Evolutionary conservation across 2,888 invertebrate genomes (phyloP).

Genomic region (Caenorhabditis sp.): DNA sequence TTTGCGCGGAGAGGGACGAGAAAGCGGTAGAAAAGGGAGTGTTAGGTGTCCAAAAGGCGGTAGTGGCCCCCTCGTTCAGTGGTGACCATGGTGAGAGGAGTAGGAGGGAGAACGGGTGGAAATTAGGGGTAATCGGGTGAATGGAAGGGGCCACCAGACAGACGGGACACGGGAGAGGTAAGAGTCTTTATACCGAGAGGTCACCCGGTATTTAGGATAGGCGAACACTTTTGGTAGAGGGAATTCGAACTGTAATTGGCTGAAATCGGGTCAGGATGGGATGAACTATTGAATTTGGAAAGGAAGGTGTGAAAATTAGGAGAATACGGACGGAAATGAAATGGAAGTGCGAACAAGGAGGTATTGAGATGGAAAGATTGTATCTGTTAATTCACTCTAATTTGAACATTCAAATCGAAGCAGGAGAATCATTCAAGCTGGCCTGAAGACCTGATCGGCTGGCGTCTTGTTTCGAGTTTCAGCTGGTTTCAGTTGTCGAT

Average conservation of each 20-base stretch:
- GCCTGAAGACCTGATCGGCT: no score
- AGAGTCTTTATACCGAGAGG: constrained; percentile 33
- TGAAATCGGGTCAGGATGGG: constrained; percentile 20
- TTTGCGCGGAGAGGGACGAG: background rate
- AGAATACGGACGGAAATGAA: background rate
- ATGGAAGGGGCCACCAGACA: constrained; percentile 1
- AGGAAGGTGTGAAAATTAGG: background rate
- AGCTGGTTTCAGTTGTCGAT: no score
- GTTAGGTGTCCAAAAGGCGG: constrained; percentile 18
- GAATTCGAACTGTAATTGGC: constrained; percentile 14
- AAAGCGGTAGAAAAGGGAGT: constrained; percentile 24
- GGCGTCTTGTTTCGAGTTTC: no score
- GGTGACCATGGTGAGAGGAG: constrained; percentile 37
- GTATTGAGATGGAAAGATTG: background rate
- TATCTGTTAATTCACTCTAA: no score
- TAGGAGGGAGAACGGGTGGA: constrained; percentile 32
- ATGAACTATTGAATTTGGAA: background rate
- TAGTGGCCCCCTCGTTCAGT: constrained; percentile 12
- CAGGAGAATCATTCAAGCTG: no score
- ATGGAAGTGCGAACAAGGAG: background rate
- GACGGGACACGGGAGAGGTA: constrained; percentile 4
- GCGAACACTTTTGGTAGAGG: background rate
- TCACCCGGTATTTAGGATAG: constrained; percentile 11
- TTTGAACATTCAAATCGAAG: no score
- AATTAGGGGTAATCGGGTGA: constrained; percentile 53